phyloP scores from a whole-genome alignment of 2,888 invertebrate genomes.

The Chelonus formosanus region DNA sequence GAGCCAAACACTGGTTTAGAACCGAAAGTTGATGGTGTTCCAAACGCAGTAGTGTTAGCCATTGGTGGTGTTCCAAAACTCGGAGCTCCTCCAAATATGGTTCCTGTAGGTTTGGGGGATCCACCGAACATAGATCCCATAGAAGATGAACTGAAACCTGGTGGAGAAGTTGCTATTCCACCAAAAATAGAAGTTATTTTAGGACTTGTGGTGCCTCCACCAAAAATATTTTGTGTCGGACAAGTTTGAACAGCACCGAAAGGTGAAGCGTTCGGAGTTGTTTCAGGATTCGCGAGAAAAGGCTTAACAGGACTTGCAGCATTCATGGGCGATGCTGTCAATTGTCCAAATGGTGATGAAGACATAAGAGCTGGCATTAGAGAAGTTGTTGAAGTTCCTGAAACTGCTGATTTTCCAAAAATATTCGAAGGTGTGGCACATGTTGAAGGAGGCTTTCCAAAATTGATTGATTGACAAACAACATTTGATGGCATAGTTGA shows the following conservation, averaged over 20 bases:
- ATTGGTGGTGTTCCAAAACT: constrained; percentile 41
- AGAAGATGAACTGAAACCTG: constrained; percentile 19
- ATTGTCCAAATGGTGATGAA: constrained; percentile 39
- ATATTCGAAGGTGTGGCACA: constrained; percentile 27
- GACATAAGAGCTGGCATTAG: constrained; percentile 26
- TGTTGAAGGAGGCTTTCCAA: constrained; percentile 30
- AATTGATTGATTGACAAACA: constrained; percentile 31
- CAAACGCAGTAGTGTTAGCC: constrained; percentile 47
- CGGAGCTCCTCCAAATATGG: constrained; percentile 40
- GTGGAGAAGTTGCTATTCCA: constrained; percentile 4
- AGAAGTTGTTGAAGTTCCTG: constrained; percentile 27
- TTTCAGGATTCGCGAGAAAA: constrained; percentile 32
- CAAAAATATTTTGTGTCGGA: constrained; percentile 41
- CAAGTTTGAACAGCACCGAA: constrained; percentile 39
- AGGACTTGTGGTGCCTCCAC: constrained; percentile 35
- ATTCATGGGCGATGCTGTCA: constrained; percentile 26
- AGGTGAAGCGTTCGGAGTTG: constrained; percentile 33
- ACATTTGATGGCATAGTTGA: constrained; percentile 24
- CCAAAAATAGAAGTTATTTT: constrained; percentile 29
- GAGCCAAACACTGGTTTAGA: constrained; percentile 55
- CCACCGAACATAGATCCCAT: constrained; percentile 30
- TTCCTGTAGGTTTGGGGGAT: constrained; percentile 22
- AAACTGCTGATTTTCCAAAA: constrained; percentile 33
- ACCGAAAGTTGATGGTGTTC: constrained; percentile 54
- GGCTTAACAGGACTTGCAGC: constrained; percentile 29